Evolutionary conservation across 2,888 invertebrate genomes (phyloP).

Genomic region (Amiota mariae): DNA sequence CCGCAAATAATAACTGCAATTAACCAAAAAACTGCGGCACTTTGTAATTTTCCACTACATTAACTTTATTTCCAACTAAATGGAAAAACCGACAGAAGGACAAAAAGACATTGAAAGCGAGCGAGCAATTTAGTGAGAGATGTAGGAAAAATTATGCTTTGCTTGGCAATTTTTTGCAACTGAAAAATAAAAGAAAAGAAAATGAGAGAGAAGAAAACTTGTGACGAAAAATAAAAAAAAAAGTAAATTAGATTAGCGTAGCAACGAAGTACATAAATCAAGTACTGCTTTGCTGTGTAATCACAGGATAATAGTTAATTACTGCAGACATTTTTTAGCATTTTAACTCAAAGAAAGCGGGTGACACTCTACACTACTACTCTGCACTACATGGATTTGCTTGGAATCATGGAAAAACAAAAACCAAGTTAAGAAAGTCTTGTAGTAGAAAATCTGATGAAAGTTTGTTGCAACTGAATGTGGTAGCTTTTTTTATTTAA

Average conservation of each 20-base stretch:
- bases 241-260: conserved; percentile 21
- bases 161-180: conserved; percentile 24
- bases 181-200: neutral
- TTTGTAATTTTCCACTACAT: conserved; percentile 30
- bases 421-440: too few relatives aligned
- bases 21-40: conserved; percentile 29
- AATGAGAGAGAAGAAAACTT: neutral
- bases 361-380: too few relatives aligned
- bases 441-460: too few relatives aligned
- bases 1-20: conserved; percentile 29
- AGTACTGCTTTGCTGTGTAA: conserved; percentile 21
- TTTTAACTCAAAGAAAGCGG: neutral
- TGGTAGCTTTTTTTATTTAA: too few relatives aligned
- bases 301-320: conserved; percentile 30
- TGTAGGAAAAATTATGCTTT: conserved; percentile 3
- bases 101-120: too few relatives aligned
- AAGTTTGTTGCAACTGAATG: too few relatives aligned
- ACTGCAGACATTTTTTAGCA: conserved; percentile 11
- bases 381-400: too few relatives aligned
- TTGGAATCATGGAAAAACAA: too few relatives aligned
- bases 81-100: neutral
- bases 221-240: neutral
- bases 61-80: conserved; percentile 21
- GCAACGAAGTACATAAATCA: conserved; percentile 25
- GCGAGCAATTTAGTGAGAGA: too few relatives aligned